These are phyloP conservation scores for Papilio aristodemus DNA, from an alignment of 1,140 invertebrate species.

Conservation along the genomic window DNA sequence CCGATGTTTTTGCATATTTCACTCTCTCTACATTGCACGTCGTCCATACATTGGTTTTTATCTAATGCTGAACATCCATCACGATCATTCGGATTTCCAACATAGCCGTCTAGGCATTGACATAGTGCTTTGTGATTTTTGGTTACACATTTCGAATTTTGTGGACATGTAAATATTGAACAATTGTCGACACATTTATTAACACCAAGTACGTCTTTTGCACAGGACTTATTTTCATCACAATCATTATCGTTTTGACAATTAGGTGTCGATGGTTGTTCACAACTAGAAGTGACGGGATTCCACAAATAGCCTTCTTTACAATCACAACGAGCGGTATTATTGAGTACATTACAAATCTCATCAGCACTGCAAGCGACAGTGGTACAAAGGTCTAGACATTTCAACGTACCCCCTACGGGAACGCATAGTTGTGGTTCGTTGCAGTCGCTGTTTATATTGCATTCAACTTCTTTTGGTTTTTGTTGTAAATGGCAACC, in stretches of 20 bases:
- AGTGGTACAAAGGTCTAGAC: constrained; percentile 88
- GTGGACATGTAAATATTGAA: constrained; percentile 88
- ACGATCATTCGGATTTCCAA: constrained; percentile 93
- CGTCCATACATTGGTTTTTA: constrained; percentile 88
- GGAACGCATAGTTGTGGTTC: constrained; percentile 83
- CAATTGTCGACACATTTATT: constrained; percentile 90
- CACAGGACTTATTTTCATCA: constrained; percentile 84
- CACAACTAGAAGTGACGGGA: constrained; percentile 88
- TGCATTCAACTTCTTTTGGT: constrained; percentile 83
- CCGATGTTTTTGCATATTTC: constrained; percentile 84
- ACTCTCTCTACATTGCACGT: constrained; percentile 90
- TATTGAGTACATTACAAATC: constrained; percentile 85
- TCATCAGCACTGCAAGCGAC: constrained; percentile 91
- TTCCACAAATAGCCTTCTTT: constrained; percentile 90
- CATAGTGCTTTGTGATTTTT: constrained; percentile 88
- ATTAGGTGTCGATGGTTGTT: constrained; percentile 91
- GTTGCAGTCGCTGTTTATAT: constrained; percentile 86
- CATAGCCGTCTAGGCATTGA: constrained; percentile 88
- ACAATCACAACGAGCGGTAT: constrained; percentile 88
- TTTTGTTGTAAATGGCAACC: constrained; percentile 87
- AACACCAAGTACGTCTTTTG: constrained; percentile 90
- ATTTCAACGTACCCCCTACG: constrained; percentile 83
- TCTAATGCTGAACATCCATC: constrained; percentile 88
- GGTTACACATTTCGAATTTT: constrained; percentile 90
- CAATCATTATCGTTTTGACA: constrained; percentile 89